Evolutionary conservation across 1,140 invertebrate genomes (phyloP), one percentile per base, ranked within the genome.

Genomic region (Micrasema longulum): DNA sequence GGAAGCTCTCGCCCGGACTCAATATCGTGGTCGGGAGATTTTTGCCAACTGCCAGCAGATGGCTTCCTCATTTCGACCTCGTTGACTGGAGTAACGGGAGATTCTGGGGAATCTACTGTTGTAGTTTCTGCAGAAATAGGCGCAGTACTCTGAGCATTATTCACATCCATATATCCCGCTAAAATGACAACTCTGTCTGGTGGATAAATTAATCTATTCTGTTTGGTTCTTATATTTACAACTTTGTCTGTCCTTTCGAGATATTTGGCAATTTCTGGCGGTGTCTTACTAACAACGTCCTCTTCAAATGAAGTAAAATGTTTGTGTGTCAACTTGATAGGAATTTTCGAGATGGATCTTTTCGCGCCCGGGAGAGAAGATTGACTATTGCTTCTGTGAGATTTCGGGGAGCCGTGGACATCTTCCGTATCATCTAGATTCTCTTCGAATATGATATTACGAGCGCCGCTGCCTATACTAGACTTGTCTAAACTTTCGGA

Each of bases 281-380:
- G 74, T 1, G 74, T 76, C 66, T 71, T 57, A 38, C 74, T 76
- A 35, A 71, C 69, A 5, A 76, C 74, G 41, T 76, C 74, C 69
- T 76, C 74, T 64, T 76, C 74, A 43, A 76, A 76, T 4, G 74
- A 76, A 2, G 74, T 73, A 47, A 73, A 76, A 62, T 76, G 74
- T 63, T 73, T 76, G 38, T 76, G 74, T 31, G 52, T 73, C 6
- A 66, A 64, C 53, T 75, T 75, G 6, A 75, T 22, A 36, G 74
- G 72, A 12, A 76, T 71, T 55, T 76, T 76, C 5, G 74, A 63
- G 36, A 76, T 67, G 2, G 23, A 11, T 36, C 71, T 52, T 55
- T 68, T 50, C 4, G 70, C 22, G 26, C 70, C 74, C 1, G 66
- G 47, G 3, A 75, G 52, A 6, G 74, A 75, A 43, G 74, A 76